Evolutionary conservation across 1,140 invertebrate genomes (phyloP).

Genomic region (Ceratina calcarata): DNA sequence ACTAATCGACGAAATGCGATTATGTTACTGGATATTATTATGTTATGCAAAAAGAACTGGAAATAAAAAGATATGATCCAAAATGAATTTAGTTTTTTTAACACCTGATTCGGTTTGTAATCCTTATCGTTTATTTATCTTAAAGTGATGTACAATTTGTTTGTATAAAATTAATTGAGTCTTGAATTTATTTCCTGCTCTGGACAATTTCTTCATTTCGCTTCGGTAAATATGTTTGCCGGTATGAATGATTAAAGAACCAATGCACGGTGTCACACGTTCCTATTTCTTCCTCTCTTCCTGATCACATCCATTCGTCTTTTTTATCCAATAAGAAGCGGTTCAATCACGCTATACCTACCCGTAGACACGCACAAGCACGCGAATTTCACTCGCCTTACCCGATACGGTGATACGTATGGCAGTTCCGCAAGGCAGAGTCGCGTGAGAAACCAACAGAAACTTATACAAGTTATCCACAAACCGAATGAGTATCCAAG

Average conservation of each 20-base stretch:
- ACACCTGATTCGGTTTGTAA: too few relatives aligned
- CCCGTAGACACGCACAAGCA: not conserved
- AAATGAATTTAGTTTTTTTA: too few relatives aligned
- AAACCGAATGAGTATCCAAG: not conserved
- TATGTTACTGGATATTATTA: not conserved
- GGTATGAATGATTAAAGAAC: not conserved
- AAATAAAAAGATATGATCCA: too few relatives aligned
- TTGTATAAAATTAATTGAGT: too few relatives aligned
- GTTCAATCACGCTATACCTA: not conserved
- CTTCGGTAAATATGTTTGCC: too few relatives aligned
- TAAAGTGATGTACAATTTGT: too few relatives aligned
- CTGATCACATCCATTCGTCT: not conserved
- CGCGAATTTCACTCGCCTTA: not conserved
- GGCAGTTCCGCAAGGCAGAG: not conserved
- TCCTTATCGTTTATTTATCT: too few relatives aligned
- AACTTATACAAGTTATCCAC: not conserved
- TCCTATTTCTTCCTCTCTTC: not conserved
- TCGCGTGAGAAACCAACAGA: slow-evolving; percentile 1
- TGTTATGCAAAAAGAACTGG: not conserved
- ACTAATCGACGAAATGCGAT: too few relatives aligned
- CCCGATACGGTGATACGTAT: not conserved
- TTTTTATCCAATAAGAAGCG: not conserved
- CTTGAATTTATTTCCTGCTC: too few relatives aligned
- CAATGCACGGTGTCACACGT: not conserved
- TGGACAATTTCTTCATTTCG: too few relatives aligned